Evolutionary conservation across 1,140 invertebrate species (phyloP), one percentile per base, ranked within the genome.

Genomic region (Bombus confusus): DNA sequence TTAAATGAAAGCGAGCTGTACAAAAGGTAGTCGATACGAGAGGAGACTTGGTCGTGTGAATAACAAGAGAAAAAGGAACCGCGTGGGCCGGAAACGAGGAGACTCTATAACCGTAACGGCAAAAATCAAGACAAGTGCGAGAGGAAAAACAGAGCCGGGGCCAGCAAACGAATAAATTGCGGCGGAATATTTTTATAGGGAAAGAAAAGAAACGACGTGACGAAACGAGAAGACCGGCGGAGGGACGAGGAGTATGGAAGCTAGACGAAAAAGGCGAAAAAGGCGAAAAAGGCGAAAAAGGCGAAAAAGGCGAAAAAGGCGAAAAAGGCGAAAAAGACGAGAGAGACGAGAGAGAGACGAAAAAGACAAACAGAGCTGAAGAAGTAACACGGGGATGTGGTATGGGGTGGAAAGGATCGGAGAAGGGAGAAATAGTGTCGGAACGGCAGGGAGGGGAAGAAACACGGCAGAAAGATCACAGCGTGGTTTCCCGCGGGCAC

Each of bases 401-500:
- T 52, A 22, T 3, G 31, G 8, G 8, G 22, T 22, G 4, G 43
- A 57, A 28, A 31, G 13, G 41, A 18, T 25, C 13, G 8, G 5
- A 15, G 13, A 22, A 31, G 28, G 22, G 68, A 37, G 25, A 39
- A 47, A 34, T 41, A 47, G 64, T 31, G 62, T 77, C 57, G 69
- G 59, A 75, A 83, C 34, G 52, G 28, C 69, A 41, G 69, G 13
- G 34, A 62, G 13, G 18, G 68, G 59, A 47, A 57, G 77, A 52
- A 47, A 85, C 25, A 80, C 84, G 72, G 37, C 79, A 71, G 66
- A 41, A 87, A 74, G 82, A 85, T 89, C 85, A 76, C 31, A 39
- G 39, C 74, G 79, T 57, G 77, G 87, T 89, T 66, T 85, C 69
- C 78, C 59, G 71, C 52, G 78, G 85, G 83, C 85, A 64, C 64